Conservation (phyloP, 2,888 invertebrate genomes). For the Sericinus montela region DNA sequence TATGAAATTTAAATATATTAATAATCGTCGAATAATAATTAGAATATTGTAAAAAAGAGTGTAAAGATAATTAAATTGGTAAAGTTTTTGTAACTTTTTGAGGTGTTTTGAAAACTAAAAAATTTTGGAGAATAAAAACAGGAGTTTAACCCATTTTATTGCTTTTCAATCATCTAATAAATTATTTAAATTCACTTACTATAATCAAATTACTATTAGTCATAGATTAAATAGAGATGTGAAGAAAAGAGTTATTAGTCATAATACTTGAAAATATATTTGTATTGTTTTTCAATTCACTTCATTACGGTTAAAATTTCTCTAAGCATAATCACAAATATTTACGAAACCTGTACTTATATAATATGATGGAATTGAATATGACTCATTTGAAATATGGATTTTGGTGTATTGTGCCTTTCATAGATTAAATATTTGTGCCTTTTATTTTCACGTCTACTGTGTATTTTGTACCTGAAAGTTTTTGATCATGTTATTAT, state of each 20-base stretch:
- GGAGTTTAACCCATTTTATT: too few relatives aligned
- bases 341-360: background rate
- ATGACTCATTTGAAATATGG: slow-evolving; percentile 28
- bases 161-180: too few relatives aligned
- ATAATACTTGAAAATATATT: too few relatives aligned
- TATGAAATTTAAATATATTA: slow-evolving; percentile 26
- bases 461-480: slow-evolving; percentile 63
- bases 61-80: background rate
- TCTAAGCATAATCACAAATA: background rate
- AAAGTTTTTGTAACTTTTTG: too few relatives aligned
- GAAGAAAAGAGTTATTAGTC: too few relatives aligned
- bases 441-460: slow-evolving; percentile 65
- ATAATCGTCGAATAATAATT: slow-evolving; percentile 7
- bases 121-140: too few relatives aligned
- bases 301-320: background rate
- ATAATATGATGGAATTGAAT: slow-evolving; percentile 12
- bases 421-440: slow-evolving; percentile 68
- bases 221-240: too few relatives aligned
- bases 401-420: slow-evolving; percentile 72
- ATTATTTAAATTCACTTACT: too few relatives aligned
- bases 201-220: too few relatives aligned
- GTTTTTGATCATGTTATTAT: slow-evolving; percentile 7
- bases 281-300: too few relatives aligned
- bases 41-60: background rate
- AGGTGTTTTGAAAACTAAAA: too few relatives aligned